These are phyloP conservation scores for Stomorhina lunata DNA, from an alignment of 2,888 invertebrate species.

Conservation along the genomic window DNA sequence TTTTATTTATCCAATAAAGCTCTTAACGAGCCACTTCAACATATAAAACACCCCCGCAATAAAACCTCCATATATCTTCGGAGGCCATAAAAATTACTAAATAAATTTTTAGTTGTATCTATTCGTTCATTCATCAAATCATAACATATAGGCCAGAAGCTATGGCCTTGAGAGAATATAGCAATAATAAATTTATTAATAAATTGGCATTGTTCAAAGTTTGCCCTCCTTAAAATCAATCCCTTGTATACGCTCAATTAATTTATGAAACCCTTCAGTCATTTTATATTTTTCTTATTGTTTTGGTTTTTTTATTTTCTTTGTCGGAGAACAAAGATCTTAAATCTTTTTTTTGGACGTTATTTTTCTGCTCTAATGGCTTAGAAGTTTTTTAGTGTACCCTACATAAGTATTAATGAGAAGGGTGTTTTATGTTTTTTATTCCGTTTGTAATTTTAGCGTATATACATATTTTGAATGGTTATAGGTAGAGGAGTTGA, in stretches of 20 bases:
- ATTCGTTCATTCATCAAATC: background rate
- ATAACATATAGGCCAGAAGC: background rate
- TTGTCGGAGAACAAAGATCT: background rate
- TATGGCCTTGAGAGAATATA: background rate
- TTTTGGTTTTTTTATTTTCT: background rate
- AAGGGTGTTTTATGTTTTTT: no score
- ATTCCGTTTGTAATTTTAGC: no score
- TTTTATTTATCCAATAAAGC: no score
- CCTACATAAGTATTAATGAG: no score
- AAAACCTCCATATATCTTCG: background rate
- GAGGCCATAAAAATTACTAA: background rate
- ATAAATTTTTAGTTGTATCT: no score
- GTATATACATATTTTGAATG: no score
- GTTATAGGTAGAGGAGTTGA: no score
- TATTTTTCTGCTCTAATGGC: slow-evolving; percentile 35
- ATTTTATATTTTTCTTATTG: background rate
- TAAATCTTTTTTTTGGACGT: background rate
- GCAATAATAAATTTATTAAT: slow-evolving; percentile 24
- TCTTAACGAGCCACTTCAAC: background rate
- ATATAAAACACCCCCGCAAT: background rate
- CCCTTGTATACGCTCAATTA: slow-evolving; percentile 37
- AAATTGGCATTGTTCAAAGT: slow-evolving; percentile 22
- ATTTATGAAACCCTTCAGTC: slow-evolving; percentile 43
- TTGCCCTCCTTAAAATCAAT: background rate
- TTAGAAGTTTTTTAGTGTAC: no score